A percentile compares a stretch with the other conserved stretches of the same genome.
Conservation (phyloP, 2,888 invertebrate genomes). For the Leptinotarsa tumamoca region DNA sequence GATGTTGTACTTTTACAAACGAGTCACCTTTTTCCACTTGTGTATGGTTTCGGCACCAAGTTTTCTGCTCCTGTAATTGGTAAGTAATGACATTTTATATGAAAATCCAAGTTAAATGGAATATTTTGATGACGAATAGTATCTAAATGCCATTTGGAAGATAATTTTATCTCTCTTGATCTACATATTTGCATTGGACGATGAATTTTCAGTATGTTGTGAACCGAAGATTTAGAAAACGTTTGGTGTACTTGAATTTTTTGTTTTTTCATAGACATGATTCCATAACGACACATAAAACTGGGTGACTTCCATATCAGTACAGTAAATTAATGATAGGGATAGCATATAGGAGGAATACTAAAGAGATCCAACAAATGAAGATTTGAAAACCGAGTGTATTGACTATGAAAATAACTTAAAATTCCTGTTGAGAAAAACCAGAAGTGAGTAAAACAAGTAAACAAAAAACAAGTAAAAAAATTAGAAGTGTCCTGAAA, state of each 20-base stretch:
- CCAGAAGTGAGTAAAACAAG: background rate
- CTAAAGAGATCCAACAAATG: background rate
- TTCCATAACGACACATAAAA: background rate
- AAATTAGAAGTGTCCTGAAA: no score
- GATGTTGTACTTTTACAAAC: background rate
- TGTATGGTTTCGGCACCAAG: background rate
- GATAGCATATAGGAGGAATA: background rate
- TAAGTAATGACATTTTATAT: background rate
- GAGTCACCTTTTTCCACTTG: background rate
- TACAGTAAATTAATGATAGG: background rate
- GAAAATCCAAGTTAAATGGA: background rate
- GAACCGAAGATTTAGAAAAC: no score
- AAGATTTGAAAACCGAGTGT: background rate
- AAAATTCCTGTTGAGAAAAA: background rate
- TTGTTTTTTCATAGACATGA: no score
- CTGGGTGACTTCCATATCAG: background rate
- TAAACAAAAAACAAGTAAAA: background rate
- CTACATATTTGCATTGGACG: no score
- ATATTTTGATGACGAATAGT: background rate
- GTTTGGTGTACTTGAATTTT: no score
- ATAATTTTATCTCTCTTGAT: no score
- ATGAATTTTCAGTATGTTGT: no score
- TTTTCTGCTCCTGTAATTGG: conserved; percentile 5
- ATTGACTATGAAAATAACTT: background rate
- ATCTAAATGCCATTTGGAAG: no score